Percentiles rank a stretch among this genome's conserved stretches.
Conservation (phyloP, 2,113 vertebrate genomes). For the Ahaetulla prasina region DNA sequence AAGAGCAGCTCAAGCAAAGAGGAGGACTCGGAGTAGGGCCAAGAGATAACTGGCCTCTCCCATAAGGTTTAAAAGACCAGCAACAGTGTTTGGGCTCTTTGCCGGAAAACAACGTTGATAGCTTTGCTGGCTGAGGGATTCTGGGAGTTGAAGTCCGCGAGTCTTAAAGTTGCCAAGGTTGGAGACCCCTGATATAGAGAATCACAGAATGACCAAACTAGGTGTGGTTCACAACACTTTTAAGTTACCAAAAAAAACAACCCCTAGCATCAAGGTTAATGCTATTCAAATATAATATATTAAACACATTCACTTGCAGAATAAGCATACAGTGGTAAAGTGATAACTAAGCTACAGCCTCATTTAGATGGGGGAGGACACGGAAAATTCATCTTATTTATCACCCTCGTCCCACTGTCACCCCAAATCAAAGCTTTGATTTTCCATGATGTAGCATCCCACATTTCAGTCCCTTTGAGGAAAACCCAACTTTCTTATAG, state of each 20-base stretch:
- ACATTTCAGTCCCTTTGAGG: background rate
- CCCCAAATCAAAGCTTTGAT: background rate
- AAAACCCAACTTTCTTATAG: background rate
- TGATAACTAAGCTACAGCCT: background rate
- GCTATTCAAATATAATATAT: background rate
- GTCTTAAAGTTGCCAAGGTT: too few species aligned
- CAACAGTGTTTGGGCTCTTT: too few species aligned
- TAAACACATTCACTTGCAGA: background rate
- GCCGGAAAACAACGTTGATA: too few species aligned
- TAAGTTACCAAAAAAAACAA: background rate
- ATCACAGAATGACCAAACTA: background rate
- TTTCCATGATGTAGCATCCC: background rate
- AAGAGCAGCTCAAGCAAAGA: too few species aligned
- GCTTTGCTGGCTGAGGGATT: too few species aligned
- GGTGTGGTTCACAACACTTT: background rate
- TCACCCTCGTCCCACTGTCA: too few species aligned
- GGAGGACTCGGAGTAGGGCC: too few species aligned
- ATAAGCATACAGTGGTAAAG: background rate
- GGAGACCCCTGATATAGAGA: too few species aligned
- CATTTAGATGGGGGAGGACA: background rate
- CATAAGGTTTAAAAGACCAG: too few species aligned
- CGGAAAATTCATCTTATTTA: background rate
- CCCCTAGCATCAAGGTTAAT: background rate
- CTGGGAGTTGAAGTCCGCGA: too few species aligned
- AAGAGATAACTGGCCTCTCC: too few species aligned